Base-by-base conservation (phyloP, 2,888 invertebrate genomes). In the Sclerodermus sp. region DNA sequence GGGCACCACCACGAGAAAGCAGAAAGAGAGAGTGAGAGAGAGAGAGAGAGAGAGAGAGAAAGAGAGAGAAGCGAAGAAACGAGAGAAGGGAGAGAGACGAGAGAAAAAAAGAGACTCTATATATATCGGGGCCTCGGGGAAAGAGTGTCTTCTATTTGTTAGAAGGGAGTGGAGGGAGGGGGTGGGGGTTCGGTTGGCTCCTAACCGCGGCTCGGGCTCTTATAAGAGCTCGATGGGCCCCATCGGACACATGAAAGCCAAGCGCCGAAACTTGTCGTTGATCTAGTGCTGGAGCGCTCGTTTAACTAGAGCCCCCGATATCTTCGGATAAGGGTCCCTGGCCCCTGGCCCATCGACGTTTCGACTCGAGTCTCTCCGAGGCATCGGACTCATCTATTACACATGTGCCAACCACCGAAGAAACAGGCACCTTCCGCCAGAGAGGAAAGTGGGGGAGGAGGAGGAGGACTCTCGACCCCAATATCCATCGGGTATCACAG, bases 201-300 rank as follows among this genome's bases (percentile, higher is more conserved):
- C 61, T 58, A 61, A 60, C 58, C 55, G 62, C 66, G 60, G 62
- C 48, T 30, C 30, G 30, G 30, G 10, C 62, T 66, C 60, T 68
- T 69, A 64, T 60, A 69, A 64, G 60, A 59, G 51, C 54, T 52
- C 54, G 43, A 47, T 53, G 51, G 57, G 62, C 58, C 59, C 63
- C 62, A 62, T 34, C 34, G 67, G 69, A 70, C 64, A 74, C 73
- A 74, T 74, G 68, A 75, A 75, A 75, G 74, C 67, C 67, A 60
- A 67, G 64, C 66, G 59, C 71, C 75, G 73, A 73, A 74, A 73
- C 72, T 62, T 69, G 73, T 72, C 72, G 72, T 74, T 76, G 74
- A 76, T 76, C 76, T 75, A 76, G 75, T 76, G 74, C 71, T 60
- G 59, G 57, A 62, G 54, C 67, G 53, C 58, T 60, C 67, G 68